These are phyloP conservation scores for Sycobia sp. DNA, from an alignment of 1,140 invertebrate species.

Conservation along the genomic window DNA sequence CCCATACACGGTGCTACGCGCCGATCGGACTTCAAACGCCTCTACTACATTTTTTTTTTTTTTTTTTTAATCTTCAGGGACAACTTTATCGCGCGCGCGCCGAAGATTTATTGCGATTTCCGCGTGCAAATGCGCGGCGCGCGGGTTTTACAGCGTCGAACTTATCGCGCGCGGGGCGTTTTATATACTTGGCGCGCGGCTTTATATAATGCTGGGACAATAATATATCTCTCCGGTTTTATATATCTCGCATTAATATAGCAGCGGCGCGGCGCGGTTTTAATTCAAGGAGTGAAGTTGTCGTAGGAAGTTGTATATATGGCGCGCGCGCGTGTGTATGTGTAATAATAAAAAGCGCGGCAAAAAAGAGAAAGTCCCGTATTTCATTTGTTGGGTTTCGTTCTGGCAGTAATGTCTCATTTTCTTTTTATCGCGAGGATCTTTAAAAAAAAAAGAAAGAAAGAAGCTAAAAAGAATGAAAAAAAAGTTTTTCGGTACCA, in stretches of 20 bases:
- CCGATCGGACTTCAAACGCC: neutral
- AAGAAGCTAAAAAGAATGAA: too few relatives aligned
- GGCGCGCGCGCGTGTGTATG: too few relatives aligned
- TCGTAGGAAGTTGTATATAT: slow-evolving; percentile 25
- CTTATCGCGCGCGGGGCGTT: slow-evolving; percentile 1
- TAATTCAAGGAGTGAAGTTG: slow-evolving; percentile 17
- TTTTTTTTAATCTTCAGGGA: slow-evolving; percentile 15
- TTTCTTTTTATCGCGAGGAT: too few relatives aligned
- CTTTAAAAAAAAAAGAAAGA: too few relatives aligned
- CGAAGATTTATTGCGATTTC: slow-evolving; percentile 26
- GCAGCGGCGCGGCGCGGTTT: slow-evolving; percentile 14
- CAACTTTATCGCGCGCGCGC: slow-evolving; percentile 19
- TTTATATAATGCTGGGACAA: too few relatives aligned
- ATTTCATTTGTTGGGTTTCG: slow-evolving; percentile 22
- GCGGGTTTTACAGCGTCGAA: slow-evolving; percentile 5
- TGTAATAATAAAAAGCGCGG: too few relatives aligned
- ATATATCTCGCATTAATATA: slow-evolving; percentile 2
- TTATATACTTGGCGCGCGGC: neutral
- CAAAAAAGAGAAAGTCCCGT: slow-evolving; percentile 18
- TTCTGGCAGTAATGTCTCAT: slow-evolving; percentile 1
- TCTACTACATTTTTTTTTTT: too few relatives aligned
- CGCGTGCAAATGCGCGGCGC: slow-evolving; percentile 17
- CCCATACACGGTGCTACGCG: neutral
- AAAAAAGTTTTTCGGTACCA: too few relatives aligned
- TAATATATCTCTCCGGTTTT: slow-evolving; percentile 9